Evolutionary conservation across 1,140 invertebrate species (phyloP).

Genomic region (Schlechtendalia chinensis): DNA sequence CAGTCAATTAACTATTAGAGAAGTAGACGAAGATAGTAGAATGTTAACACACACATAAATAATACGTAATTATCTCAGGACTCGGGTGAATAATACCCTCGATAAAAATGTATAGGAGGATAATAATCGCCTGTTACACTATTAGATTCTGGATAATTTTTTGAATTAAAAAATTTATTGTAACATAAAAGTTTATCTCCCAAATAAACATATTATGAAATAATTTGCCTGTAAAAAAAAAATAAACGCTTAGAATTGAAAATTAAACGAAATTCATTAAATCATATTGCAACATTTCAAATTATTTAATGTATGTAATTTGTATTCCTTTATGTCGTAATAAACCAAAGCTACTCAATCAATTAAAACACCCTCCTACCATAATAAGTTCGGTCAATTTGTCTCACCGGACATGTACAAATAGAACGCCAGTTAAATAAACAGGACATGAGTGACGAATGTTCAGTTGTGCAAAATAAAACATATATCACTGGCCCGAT

Average conservation of each 20-base stretch:
- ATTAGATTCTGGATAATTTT: too few relatives aligned
- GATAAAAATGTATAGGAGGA: too few relatives aligned
- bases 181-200: too few relatives aligned
- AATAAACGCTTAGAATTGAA: background rate
- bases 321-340: conserved; percentile 14
- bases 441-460: conserved; percentile 13
- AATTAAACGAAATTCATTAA: conserved; percentile 6
- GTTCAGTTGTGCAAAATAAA: conserved; percentile 47
- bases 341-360: conserved; percentile 41
- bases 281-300: conserved; percentile 9
- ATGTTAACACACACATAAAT: too few relatives aligned
- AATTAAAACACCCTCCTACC: conserved; percentile 40
- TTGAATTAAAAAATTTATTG: too few relatives aligned
- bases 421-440: conserved; percentile 39
- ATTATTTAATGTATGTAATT: conserved; percentile 36
- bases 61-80: too few relatives aligned
- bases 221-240: background rate
- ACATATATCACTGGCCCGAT: background rate
- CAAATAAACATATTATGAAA: background rate
- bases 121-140: too few relatives aligned
- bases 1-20: too few relatives aligned
- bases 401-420: conserved; percentile 40
- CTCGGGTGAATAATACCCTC: too few relatives aligned
- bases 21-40: too few relatives aligned
- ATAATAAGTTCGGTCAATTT: conserved; percentile 9